phyloP scores from a whole-genome alignment of 2,797 vertebrate genomes.

The Natrix natrix region DNA sequence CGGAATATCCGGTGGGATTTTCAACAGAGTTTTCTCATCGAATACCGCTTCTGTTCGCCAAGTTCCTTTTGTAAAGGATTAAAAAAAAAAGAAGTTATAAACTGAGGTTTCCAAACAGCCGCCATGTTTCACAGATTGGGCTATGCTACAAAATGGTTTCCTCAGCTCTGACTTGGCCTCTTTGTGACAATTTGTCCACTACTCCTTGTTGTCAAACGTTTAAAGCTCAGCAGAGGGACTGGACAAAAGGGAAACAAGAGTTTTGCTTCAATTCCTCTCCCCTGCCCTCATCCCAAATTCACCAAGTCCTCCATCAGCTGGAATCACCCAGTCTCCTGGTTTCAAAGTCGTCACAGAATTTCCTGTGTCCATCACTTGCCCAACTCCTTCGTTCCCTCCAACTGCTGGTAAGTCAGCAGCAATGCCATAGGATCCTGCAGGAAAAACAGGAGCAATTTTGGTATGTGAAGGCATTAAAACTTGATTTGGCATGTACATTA shows the following conservation, averaged over 20 bases:
- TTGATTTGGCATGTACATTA: neutral
- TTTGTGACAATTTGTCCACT: neutral
- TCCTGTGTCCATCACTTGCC: constrained; percentile 83
- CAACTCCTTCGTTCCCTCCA: constrained; percentile 93
- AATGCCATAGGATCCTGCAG: constrained; percentile 85
- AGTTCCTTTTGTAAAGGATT: constrained; percentile 75
- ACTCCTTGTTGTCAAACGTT: neutral
- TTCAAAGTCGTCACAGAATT: constrained; percentile 73
- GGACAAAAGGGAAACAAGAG: neutral
- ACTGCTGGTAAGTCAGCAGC: constrained; percentile 85
- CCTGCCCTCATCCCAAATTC: constrained; percentile 46
- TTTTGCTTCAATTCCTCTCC: neutral
- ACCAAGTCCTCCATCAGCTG: constrained; percentile 81
- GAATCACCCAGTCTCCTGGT: constrained; percentile 89
- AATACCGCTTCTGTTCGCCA: constrained; percentile 85
- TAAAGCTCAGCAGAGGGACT: neutral
- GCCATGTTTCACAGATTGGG: neutral
- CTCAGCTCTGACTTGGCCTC: neutral
- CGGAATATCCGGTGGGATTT: constrained; percentile 81
- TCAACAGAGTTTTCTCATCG: constrained; percentile 73
- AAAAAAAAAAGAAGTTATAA: neutral
- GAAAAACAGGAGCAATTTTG: neutral
- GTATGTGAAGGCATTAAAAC: neutral
- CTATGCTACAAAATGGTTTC: neutral
- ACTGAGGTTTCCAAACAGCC: neutral